Base-by-base conservation (phyloP, 2,113 vertebrate species). In the Ailuropoda melanoleuca region DNA sequence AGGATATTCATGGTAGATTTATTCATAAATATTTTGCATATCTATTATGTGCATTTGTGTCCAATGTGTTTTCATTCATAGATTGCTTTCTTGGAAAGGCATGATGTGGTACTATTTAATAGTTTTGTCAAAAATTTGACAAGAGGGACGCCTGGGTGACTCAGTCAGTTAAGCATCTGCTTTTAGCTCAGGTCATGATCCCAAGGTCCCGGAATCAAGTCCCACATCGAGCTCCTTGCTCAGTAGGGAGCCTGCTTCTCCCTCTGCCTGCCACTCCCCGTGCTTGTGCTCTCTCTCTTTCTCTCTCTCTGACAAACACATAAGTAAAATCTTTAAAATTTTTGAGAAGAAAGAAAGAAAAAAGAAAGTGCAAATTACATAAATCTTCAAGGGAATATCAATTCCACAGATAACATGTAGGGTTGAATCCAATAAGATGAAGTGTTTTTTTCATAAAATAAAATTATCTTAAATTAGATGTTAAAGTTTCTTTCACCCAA, bases 401-500 rank as follows among this genome's bases (percentile, higher is more conserved):
- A 46, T 95, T 86, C 72, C 62, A 89, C 34, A 62, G 37, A 83
- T 87, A 91, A 95, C n/a, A 88, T 81, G 4, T 4, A 80, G 26
- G 43, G 26, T 74, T 95, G 53, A 95, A 72, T 94, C 4, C 43
- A 94, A 62, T 89, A 83, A 89, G 26, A 68, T 50, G 37, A 39
- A 96, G 18, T 18, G 12, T 66, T 70, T 88, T 94, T 96, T 46
- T 87, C 72, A 85, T 77, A 81, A 89, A 92, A 39, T 85, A 82
- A 93, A 97, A 90, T 58, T 48, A 70, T 72, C 58, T 83, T 88
- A 88, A 95, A 95, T 80, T 78, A 87, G 10, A 84, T 84, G 48
- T 96, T 88, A 64, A 94, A 56, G 23, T 93, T 94, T 96, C n/a
- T 84, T 31, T 94, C 39, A 93, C 85, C 39, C 62, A 88, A 48